Base-by-base conservation (phyloP, 30 jellyfish, hydroid and myxozoan species). In the Calvadosia cruxmelitensis region DNA sequence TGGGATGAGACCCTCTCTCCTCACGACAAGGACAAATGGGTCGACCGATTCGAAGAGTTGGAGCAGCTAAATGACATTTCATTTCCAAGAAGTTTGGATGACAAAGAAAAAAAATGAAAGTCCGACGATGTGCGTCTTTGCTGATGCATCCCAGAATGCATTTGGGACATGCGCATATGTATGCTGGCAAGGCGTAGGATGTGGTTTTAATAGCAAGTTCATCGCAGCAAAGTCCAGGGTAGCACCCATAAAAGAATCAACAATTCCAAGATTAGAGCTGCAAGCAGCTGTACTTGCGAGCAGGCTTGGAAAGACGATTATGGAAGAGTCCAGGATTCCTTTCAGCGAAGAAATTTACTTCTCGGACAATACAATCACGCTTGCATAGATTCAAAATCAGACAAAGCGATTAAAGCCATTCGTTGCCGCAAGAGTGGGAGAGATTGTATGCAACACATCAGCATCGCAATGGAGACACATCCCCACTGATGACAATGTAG, bases 111-210 rank as follows among this genome's bases (percentile, higher is more conserved):
- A 72, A 31, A 51, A 68, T 51, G 92, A 53, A 36, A 64, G 70
- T 30, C 92, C 92, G 66, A 49, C 71, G 31, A 48, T 78, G 50
- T 49, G 68, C 27, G 24, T 78, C 30, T 78, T 78, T 27, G 61
- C 69, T 12, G 92, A 78, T 62, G 84, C 79, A 31, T 69, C 83
- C 53, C 74, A 71, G 66, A 78, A 81, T 27, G 87, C 94, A 32
- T 81, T 66, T 69, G 87, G 78, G 32, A 88, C 89, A 74, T 68
- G 86, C 36, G 94, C 94, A 67, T 81, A 81, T 65, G 31, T 74
- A 29, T 78, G 87, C 61, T 76, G 65, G 78, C 50, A 74, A 35
- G 66, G 36, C 10, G 73, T 30, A n/a, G 68, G 68, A 50, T 73
- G 87, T 48, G 68, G 36, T 31, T 52, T 48, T 69, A 53, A 67